A percentile compares a stretch with the other conserved stretches of the same genome.
phyloP scores from a whole-genome alignment of 2,888 invertebrate species.

The Plusia festucae region DNA sequence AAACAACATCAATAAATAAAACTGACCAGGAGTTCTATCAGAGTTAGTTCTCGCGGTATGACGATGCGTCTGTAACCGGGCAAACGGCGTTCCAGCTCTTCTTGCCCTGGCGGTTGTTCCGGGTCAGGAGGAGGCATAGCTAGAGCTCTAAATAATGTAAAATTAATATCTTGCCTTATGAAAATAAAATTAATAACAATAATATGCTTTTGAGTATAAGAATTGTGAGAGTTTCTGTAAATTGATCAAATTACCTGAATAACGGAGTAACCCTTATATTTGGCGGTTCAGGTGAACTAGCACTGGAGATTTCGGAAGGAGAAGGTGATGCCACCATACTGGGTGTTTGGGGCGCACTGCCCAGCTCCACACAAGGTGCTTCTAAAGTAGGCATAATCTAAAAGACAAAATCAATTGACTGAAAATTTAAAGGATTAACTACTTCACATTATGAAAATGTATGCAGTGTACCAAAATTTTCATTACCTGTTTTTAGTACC shows the following conservation, averaged over 20 bases:
- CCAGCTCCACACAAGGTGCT: slow-evolving; percentile 81
- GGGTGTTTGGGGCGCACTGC: slow-evolving; percentile 77
- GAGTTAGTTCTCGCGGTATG: slow-evolving; percentile 88
- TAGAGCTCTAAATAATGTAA: slow-evolving; percentile 69
- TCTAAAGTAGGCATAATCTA: slow-evolving; percentile 77
- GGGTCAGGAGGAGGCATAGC: slow-evolving; percentile 85
- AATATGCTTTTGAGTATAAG: neutral
- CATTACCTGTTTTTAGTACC: neutral
- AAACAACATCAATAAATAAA: neutral
- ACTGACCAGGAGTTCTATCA: slow-evolving; percentile 90
- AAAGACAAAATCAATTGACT: neutral
- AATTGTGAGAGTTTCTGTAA: neutral
- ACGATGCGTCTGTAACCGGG: slow-evolving; percentile 89
- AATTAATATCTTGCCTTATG: too few species aligned
- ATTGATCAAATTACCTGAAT: slow-evolving; percentile 72
- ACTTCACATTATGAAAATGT: too few species aligned
- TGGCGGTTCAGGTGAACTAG: slow-evolving; percentile 82
- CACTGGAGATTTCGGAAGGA: slow-evolving; percentile 83
- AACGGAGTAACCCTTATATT: slow-evolving; percentile 77
- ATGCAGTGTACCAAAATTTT: too few species aligned
- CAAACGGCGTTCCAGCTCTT: slow-evolving; percentile 82
- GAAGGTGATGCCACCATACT: slow-evolving; percentile 77
- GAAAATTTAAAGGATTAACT: neutral
- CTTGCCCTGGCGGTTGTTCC: slow-evolving; percentile 83
- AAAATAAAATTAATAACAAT: too few species aligned